Evolutionary conservation across 2,113 vertebrate species (phyloP).

Genomic region (Trochalopteron elliotii): DNA sequence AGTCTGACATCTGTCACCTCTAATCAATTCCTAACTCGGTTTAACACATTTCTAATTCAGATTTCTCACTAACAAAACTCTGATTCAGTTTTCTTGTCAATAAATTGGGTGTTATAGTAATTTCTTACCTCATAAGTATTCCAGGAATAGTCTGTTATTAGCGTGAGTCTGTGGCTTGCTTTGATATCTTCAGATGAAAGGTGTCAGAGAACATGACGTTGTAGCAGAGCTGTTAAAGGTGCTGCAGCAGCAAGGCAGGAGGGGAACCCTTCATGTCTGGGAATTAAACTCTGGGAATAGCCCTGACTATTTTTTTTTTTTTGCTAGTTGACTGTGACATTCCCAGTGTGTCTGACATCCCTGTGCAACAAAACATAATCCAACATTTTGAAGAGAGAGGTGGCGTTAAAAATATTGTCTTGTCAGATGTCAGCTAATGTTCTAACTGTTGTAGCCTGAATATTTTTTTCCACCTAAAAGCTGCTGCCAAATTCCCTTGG

Average conservation of each 20-base stretch:
- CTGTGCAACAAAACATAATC: neutral
- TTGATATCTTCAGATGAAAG: neutral
- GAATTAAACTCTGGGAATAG: neutral
- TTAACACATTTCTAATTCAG: neutral
- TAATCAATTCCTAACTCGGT: neutral
- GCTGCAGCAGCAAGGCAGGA: neutral
- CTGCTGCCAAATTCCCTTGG: neutral
- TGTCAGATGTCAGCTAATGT: neutral
- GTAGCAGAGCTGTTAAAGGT: neutral
- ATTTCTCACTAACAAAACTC: neutral
- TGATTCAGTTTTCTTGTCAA: neutral
- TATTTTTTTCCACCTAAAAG: neutral
- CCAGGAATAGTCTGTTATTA: neutral
- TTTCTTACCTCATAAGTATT: neutral
- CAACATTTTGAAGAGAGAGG: neutral
- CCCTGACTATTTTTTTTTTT: neutral
- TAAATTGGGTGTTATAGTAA: neutral
- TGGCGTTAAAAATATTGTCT: neutral
- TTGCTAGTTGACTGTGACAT: neutral
- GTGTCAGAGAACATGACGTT: neutral
- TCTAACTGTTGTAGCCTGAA: neutral
- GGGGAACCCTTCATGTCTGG: neutral
- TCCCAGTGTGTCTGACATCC: neutral
- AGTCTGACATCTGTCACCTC: neutral
- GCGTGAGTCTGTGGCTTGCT: neutral